Evolutionary conservation across 2,888 invertebrate species (phyloP).

Genomic region (Hirtodrosophila alboralis): DNA sequence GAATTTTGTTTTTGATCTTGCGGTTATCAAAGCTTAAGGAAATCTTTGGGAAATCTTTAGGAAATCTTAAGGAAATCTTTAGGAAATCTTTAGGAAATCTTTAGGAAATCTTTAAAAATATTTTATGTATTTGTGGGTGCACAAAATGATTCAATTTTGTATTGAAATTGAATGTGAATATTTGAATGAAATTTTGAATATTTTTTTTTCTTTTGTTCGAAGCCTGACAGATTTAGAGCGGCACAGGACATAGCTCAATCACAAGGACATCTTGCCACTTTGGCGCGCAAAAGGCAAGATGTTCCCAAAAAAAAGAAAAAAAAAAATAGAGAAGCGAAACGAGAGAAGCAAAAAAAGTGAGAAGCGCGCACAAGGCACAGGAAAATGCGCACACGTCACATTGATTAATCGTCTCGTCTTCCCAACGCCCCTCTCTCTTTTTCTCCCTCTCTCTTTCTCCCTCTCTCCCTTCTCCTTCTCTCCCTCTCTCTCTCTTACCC

Average conservation of each 20-base stretch:
- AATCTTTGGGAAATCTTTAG: too few relatives aligned
- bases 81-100: too few relatives aligned
- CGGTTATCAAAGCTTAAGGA: too few relatives aligned
- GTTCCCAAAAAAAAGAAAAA: constrained; percentile 40
- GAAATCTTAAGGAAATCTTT: too few relatives aligned
- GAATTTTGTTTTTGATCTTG: constrained; percentile 49
- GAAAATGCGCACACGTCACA: constrained; percentile 73
- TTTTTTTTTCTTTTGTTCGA: constrained; percentile 6
- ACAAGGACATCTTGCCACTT: constrained; percentile 25
- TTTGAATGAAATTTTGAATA: constrained; percentile 26
- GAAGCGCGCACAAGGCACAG: constrained; percentile 19
- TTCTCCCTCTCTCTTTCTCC: neutral
- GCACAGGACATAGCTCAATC: constrained; percentile 2
- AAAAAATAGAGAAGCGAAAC: constrained; percentile 2
- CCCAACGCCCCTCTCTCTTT: constrained; percentile 16
- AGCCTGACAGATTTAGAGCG: constrained; percentile 32
- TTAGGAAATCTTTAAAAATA: too few relatives aligned
- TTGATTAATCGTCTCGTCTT: constrained; percentile 74
- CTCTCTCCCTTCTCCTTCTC: neutral
- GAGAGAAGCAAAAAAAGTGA: constrained; percentile 8
- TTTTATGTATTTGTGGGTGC: too few relatives aligned
- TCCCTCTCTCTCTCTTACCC: neutral
- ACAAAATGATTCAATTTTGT: too few relatives aligned
- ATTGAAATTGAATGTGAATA: constrained; percentile 4
- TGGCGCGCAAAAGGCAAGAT: constrained; percentile 70